Evolutionary conservation across 2,113 vertebrate genomes (phyloP).

Genomic region (Mionectes macconnelli): DNA sequence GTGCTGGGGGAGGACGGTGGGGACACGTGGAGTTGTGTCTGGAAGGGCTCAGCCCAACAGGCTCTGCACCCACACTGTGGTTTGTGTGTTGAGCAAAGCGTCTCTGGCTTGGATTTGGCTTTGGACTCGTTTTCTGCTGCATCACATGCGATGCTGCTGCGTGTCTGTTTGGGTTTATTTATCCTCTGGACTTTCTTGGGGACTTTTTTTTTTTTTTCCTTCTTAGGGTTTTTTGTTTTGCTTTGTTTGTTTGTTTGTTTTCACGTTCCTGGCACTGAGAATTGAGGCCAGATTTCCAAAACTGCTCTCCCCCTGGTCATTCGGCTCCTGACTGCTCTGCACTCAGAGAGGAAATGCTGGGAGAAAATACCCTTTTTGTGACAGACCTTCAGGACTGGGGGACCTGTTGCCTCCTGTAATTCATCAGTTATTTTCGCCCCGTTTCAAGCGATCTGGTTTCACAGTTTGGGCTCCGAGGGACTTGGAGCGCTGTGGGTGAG

Average conservation of each 20-base stretch:
- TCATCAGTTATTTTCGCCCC: fast-evolving
- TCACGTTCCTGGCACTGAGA: fast-evolving
- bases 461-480: not conserved
- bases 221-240: not conserved
- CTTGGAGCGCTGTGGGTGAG: fast-evolving
- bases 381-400: not conserved
- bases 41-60: not conserved
- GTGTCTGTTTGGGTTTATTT: not conserved
- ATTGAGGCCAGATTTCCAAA: not conserved
- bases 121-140: not conserved
- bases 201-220: not conserved
- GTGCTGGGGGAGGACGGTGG: not conserved
- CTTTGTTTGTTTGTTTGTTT: too few relatives aligned
- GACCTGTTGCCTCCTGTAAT: not conserved
- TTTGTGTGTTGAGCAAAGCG: not conserved
- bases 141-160: not conserved
- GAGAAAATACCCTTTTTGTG: not conserved
- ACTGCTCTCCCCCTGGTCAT: fast-evolving
- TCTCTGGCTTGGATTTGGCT: not conserved
- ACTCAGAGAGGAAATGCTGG: not conserved
- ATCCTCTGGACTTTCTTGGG: not conserved
- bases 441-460: not conserved
- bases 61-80: not conserved
- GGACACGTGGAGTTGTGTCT: not conserved
- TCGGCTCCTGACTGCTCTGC: not conserved